Percentiles rank a stretch among this genome's conserved stretches.
These are phyloP conservation scores for Spea multiplicata DNA, from an alignment of 2,113 vertebrate genomes.

Conservation along the genomic window DNA sequence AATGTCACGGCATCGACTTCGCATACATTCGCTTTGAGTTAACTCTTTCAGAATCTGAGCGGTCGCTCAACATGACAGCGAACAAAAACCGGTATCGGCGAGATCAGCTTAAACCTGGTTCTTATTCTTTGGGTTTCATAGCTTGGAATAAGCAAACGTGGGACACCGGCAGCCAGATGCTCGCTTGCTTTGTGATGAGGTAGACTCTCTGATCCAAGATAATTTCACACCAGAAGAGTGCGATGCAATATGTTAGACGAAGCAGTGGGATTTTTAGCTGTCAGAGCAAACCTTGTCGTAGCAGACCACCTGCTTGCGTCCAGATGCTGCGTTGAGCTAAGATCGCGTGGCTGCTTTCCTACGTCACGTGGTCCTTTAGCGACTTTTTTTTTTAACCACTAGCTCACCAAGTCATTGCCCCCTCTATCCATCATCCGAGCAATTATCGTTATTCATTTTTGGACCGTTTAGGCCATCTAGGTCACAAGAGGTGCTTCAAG, in stretches of 20 bases:
- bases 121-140: slow-evolving; percentile 1
- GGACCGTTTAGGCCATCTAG: no score
- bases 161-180: slow-evolving; percentile 34
- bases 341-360: background rate
- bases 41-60: no score
- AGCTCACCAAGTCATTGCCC: no score
- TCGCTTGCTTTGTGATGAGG: slow-evolving; percentile 43
- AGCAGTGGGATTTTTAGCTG: slow-evolving; percentile 46
- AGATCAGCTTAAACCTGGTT: slow-evolving; percentile 12
- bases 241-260: slow-evolving; percentile 44
- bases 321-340: slow-evolving; percentile 29
- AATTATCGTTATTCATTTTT: no score
- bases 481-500: no score
- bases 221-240: slow-evolving; percentile 35
- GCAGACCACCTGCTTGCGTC: slow-evolving; percentile 37
- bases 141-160: slow-evolving; percentile 41
- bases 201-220: slow-evolving; percentile 43
- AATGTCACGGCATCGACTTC: no score
- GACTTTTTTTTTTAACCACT: background rate
- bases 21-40: no score
- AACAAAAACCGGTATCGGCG: background rate
- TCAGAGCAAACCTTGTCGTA: slow-evolving; percentile 35
- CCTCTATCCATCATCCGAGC: no score
- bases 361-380: background rate
- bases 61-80: no score